phyloP scores from a whole-genome alignment of 2,113 vertebrate species.

The Prinia subflava region DNA sequence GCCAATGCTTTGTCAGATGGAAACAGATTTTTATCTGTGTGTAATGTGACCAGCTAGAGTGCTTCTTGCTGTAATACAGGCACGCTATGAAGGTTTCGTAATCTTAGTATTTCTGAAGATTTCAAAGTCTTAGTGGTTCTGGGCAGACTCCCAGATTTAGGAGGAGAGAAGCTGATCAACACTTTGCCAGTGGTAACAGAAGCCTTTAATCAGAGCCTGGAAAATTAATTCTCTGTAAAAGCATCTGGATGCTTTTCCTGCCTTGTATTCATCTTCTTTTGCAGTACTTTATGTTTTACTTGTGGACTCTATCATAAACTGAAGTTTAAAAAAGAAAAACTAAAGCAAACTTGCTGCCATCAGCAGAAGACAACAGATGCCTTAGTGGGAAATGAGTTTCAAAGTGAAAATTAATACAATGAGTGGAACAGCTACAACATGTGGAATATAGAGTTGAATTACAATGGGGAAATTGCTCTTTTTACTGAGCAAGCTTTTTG shows the following conservation, averaged over 20 bases:
- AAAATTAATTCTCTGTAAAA: constrained; percentile 56
- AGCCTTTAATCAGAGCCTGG: constrained; percentile 25
- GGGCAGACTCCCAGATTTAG: constrained; percentile 1
- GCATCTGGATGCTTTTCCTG: constrained; percentile 29
- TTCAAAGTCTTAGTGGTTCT: not conserved
- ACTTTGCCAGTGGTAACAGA: constrained; percentile 4
- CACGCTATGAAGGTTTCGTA: not conserved
- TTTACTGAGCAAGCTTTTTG: constrained; percentile 15
- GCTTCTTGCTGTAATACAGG: not conserved
- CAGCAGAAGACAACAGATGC: constrained; percentile 21
- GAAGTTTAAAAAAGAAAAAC: constrained; percentile 2
- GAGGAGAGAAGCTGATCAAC: constrained; percentile 10
- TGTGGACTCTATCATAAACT: not conserved
- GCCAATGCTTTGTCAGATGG: not conserved
- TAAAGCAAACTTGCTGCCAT: constrained; percentile 3
- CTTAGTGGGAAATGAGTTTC: constrained; percentile 21
- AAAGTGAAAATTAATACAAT: constrained; percentile 1
- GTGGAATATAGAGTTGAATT: not conserved
- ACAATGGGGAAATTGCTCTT: constrained; percentile 8
- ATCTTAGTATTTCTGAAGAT: not conserved
- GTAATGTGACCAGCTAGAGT: not conserved
- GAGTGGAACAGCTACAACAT: not conserved
- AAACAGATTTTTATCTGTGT: not conserved
- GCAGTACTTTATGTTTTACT: constrained; percentile 38
- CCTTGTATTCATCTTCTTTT: constrained; percentile 41